These are phyloP conservation scores for Telmatherina bonti DNA, from an alignment of 2,797 vertebrate genomes.

Conservation along the genomic window DNA sequence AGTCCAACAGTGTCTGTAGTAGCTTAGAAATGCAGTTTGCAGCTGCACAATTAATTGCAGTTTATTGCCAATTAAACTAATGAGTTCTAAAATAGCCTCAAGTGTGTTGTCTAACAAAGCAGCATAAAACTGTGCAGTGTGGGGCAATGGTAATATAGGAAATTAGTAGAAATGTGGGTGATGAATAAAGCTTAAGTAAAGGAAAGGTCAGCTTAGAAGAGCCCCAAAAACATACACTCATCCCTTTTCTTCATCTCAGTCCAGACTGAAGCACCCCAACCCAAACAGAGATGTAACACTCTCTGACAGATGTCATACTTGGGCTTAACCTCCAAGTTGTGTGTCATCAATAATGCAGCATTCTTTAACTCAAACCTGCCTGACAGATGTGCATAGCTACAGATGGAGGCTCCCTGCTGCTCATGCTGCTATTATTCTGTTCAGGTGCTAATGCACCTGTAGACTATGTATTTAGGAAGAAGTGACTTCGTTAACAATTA, in stretches of 20 bases:
- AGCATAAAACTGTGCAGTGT: constrained; percentile 49
- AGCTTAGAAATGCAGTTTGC: constrained; percentile 72
- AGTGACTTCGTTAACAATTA: constrained; percentile 35
- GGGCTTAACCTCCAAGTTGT: constrained; percentile 72
- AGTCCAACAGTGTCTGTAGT: constrained; percentile 63
- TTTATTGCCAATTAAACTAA: constrained; percentile 88
- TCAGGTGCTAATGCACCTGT: constrained; percentile 42
- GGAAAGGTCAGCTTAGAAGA: constrained; percentile 49
- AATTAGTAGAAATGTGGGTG: constrained; percentile 37
- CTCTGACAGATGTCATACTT: constrained; percentile 70
- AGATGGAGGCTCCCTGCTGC: constrained; percentile 63
- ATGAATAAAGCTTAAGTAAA: constrained; percentile 50
- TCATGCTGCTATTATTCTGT: constrained; percentile 70
- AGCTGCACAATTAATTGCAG: constrained; percentile 83
- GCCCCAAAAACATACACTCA: constrained; percentile 6
- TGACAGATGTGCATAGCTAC: constrained; percentile 75
- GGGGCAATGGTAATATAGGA: constrained; percentile 37
- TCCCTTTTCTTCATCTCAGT: constrained; percentile 10
- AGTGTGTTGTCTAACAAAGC: constrained; percentile 79
- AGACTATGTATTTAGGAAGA: constrained; percentile 43
- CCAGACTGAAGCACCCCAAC: constrained; percentile 47
- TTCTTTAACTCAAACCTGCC: constrained; percentile 72
- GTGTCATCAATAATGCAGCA: constrained; percentile 79
- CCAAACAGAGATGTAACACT: constrained; percentile 59
- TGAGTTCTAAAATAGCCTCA: constrained; percentile 82